These are phyloP conservation scores for Isoperla grammatica DNA, from an alignment of 2,888 invertebrate genomes.

Conservation along the genomic window DNA sequence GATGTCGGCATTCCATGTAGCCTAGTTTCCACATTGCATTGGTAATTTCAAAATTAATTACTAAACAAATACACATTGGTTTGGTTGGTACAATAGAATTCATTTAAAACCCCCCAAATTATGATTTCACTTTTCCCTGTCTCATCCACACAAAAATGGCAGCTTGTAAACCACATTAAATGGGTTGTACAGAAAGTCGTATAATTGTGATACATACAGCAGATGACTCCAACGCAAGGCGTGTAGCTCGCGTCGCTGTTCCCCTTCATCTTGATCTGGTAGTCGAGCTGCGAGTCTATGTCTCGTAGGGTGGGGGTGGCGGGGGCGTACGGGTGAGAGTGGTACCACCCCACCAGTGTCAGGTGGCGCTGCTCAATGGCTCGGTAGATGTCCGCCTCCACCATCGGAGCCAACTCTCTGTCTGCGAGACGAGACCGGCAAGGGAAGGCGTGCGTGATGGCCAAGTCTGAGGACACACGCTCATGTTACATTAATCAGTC, in stretches of 20 bases:
- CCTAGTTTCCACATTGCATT: too few relatives aligned
- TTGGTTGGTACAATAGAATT: too few relatives aligned
- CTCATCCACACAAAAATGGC: too few relatives aligned
- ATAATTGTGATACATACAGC: conserved; percentile 78
- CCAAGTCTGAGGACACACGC: conserved; percentile 69
- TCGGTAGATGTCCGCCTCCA: conserved; percentile 76
- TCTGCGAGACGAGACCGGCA: conserved; percentile 78
- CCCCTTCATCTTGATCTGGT: conserved; percentile 92
- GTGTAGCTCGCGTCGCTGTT: conserved; percentile 85
- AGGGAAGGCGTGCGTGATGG: conserved; percentile 84
- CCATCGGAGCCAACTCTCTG: conserved; percentile 64
- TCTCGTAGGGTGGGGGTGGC: conserved; percentile 84
- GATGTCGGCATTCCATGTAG: too few relatives aligned
- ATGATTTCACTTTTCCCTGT: too few relatives aligned
- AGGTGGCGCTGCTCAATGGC: conserved; percentile 77
- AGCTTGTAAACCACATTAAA: too few relatives aligned
- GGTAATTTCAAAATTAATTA: too few relatives aligned
- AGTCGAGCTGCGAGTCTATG: conserved; percentile 88
- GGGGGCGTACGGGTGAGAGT: conserved; percentile 84
- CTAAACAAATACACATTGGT: too few relatives aligned
- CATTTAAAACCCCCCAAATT: too few relatives aligned
- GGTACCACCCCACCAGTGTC: conserved; percentile 90
- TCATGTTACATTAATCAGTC: too few relatives aligned
- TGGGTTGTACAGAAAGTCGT: too few relatives aligned
- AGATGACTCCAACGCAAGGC: conserved; percentile 87